Conservation (phyloP, 2,888 invertebrate species). For the Sisyra nigra region DNA sequence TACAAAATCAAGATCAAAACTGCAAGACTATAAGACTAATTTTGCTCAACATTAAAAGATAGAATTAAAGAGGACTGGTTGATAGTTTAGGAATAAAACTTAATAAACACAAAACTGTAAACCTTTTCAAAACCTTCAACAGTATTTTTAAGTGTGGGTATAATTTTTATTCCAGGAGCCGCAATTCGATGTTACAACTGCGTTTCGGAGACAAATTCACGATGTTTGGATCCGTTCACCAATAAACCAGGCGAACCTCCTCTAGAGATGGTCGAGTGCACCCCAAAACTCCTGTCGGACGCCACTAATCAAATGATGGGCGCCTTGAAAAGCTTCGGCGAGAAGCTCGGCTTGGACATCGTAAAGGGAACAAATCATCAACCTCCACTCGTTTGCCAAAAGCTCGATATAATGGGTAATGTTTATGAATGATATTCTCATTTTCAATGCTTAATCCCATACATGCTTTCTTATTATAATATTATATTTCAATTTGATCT, state of each 20-base stretch:
- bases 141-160: no score
- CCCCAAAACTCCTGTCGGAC: conserved; percentile 9
- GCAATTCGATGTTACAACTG: conserved; percentile 14
- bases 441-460: no score
- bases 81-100: no score
- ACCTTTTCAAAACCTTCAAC: no score
- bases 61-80: no score
- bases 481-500: no score
- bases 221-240: conserved; percentile 12
- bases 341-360: conserved; percentile 8
- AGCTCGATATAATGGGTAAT: conserved; percentile 2
- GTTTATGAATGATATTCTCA: no score
- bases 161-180: conserved; percentile 9
- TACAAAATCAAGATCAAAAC: no score
- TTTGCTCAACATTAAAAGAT: no score
- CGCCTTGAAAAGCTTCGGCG: conserved; percentile 9
- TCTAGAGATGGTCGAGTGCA: conserved; percentile 12
- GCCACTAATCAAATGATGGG: conserved; percentile 11
- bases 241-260: conserved; percentile 8
- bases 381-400: conserved; percentile 7
- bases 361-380: conserved; percentile 8
- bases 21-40: no score
- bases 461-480: no score
- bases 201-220: conserved; percentile 12
- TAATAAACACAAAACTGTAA: no score